Evolutionary conservation across 64 coral and sea anemone genomes (phyloP).

Genomic region (Porites lutea): DNA sequence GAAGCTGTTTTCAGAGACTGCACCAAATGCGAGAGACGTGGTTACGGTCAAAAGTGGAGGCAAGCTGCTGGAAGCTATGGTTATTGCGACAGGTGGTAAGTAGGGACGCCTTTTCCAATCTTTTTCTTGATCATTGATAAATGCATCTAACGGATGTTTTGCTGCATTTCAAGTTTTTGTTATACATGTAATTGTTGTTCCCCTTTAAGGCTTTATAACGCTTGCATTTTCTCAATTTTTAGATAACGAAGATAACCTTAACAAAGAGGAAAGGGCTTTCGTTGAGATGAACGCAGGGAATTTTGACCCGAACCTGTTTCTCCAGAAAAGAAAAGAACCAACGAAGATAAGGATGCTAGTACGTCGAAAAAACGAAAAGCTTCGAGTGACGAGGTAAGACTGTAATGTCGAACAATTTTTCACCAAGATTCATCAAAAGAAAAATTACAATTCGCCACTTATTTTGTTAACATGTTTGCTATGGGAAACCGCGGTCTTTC

Average conservation of each 20-base stretch:
- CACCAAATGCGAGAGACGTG: conserved; percentile 4
- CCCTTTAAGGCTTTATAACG: neutral
- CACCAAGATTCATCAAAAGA: too few species aligned
- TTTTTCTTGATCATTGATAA: neutral
- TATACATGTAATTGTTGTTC: neutral
- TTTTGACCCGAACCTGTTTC: neutral
- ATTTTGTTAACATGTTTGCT: too few species aligned
- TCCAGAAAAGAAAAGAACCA: neutral
- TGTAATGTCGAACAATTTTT: too few species aligned
- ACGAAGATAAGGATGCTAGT: neutral
- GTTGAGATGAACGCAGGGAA: neutral
- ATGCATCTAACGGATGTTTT: neutral
- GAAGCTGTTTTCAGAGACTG: conserved; percentile 29
- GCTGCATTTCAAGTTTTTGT: neutral
- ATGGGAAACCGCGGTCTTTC: too few species aligned
- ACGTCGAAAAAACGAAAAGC: neutral
- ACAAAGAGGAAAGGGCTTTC: conserved; percentile 2
- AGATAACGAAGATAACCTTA: conserved; percentile 48
- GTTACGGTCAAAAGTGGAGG: conserved; percentile 38
- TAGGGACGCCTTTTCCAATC: neutral
- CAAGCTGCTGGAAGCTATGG: conserved; percentile 52
- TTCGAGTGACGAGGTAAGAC: neutral
- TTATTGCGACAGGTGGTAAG: conserved; percentile 52
- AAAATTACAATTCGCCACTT: too few species aligned
- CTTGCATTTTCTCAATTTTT: neutral